Evolutionary conservation across 2,797 vertebrate genomes (phyloP), one percentile per base, ranked within the genome.

Genomic region (Tolypeutes matacus): DNA sequence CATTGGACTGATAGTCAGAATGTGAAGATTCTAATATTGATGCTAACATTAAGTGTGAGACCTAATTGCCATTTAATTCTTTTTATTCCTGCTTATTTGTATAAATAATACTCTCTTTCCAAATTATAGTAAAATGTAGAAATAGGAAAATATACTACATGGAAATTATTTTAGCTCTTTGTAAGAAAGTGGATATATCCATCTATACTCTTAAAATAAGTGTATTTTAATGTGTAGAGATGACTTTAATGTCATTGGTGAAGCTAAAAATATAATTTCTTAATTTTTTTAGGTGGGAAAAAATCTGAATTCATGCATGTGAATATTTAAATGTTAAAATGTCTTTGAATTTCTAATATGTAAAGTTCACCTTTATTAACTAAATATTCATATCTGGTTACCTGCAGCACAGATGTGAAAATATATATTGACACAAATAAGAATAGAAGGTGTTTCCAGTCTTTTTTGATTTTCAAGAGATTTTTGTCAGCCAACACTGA

Each of bases 261-360:
- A 89, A 90, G 27, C 14, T 83, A 60, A 77, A 82, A 25, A 31
- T 64, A 78, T 13, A 2, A 51, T 64, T 92, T 58, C 8, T 29
- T 56, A 18, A 36, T 39, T 29, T 86, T 64, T 72, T 92, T 31
- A 69, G 64, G 21, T 58, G 29, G 2, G 23, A 15, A n/a, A 73
- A 39, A 89, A 3, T 5, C 29, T 75, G 23, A 67, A n/a, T 89
- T 89, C 11, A 46, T 73, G 31, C 23, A 36, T 51, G 23, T 42
- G 25, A 77, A 27, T 69, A 81, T 76, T 69, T 93, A 75, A 46
- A 65, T 70, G 92, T 94, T 60, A 64, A 93, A 85, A 69, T 18
- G 2, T 53, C 39, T 92, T 15, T 91, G 29, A 86, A 76, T 73
- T 91, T 77, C 8, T 78, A 64, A 80, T 73, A 21, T 17, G 25